These are phyloP conservation scores for Rhabdornis inornatus DNA, from an alignment of 2,113 vertebrate genomes.

Conservation along the genomic window DNA sequence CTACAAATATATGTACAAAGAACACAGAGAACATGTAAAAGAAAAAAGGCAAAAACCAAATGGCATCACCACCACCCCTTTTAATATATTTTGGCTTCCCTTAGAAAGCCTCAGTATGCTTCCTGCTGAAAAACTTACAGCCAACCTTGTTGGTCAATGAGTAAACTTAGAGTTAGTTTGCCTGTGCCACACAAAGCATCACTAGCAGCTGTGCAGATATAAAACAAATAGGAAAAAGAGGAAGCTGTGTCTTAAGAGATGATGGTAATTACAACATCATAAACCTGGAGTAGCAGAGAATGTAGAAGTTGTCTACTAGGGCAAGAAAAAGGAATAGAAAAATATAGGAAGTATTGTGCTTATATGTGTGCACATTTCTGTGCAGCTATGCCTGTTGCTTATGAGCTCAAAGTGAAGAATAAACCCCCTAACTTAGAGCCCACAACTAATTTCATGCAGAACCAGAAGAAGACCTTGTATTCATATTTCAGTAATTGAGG, in stretches of 20 bases:
- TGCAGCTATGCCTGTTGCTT: background rate
- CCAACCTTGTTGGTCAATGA: background rate
- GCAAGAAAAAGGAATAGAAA: background rate
- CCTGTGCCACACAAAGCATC: background rate
- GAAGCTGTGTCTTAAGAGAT: background rate
- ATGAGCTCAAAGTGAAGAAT: background rate
- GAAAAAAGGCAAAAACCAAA: background rate
- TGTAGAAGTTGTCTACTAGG: background rate
- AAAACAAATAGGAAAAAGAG: background rate
- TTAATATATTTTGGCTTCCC: background rate
- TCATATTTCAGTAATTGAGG: background rate
- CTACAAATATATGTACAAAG: background rate
- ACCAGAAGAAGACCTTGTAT: background rate
- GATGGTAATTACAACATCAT: background rate
- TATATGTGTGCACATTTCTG: background rate
- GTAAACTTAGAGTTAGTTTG: background rate
- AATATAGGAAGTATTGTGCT: background rate
- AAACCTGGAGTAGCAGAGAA: background rate
- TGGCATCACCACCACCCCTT: fast-evolving
- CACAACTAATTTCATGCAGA: background rate
- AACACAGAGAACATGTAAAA: background rate
- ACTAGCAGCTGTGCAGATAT: background rate
- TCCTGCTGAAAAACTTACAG: background rate
- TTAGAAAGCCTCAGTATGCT: background rate
- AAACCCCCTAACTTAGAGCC: background rate